Evolutionary conservation across 2,113 vertebrate genomes (phyloP).

Genomic region (Chamaetylas fuelleborni): DNA sequence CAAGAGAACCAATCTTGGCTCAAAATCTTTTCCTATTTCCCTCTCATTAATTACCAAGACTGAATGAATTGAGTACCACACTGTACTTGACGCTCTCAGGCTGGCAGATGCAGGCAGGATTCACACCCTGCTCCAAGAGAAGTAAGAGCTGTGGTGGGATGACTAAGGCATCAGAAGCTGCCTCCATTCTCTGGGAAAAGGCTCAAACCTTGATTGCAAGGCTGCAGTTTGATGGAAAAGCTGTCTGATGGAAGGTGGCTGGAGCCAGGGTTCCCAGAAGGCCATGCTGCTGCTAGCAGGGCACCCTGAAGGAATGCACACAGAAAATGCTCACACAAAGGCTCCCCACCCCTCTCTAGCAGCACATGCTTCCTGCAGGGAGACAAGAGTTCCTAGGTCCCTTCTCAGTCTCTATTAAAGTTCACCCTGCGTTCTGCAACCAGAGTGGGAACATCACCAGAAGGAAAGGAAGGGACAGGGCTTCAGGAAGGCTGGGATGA

Average conservation of each 20-base stretch:
- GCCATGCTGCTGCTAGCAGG: background rate
- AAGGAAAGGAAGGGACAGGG: background rate
- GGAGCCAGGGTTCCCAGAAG: accelerated
- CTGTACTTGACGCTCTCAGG: background rate
- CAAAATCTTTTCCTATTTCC: background rate
- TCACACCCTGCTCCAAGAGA: background rate
- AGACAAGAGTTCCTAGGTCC: accelerated
- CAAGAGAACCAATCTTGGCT: background rate
- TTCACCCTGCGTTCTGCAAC: accelerated
- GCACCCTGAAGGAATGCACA: background rate
- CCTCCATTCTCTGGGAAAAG: background rate
- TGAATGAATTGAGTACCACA: background rate
- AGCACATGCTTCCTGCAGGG: background rate
- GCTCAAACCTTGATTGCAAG: background rate
- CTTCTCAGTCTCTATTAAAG: background rate
- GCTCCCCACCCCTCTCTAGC: background rate
- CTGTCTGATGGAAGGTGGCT: accelerated
- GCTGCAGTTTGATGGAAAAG: background rate
- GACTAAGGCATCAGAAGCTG: background rate
- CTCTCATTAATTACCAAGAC: background rate
- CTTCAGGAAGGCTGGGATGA: background rate
- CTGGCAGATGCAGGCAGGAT: background rate
- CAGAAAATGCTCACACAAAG: background rate
- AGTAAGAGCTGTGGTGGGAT: background rate
- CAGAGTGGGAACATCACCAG: background rate